Base-by-base conservation (phyloP, 2,113 vertebrate species). In the Platichthys stellatus region DNA sequence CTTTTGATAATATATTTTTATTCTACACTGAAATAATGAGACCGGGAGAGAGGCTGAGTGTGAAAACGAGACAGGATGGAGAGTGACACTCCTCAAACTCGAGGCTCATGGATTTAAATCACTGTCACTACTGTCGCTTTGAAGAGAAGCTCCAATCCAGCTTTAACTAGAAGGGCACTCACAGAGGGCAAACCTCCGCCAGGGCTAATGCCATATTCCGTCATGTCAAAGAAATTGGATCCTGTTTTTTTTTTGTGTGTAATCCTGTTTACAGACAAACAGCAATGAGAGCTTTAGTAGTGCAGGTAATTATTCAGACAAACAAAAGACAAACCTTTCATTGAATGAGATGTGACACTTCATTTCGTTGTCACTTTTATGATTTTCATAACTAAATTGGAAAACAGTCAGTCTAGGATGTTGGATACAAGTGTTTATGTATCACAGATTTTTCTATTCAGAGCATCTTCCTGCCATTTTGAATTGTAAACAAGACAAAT, bases 381-480 rank as follows among this genome's bases (percentile, higher is more conserved):
- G 28, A 31, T 31, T 31, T 31, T 31, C 38, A 40, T 40, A 8
- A 40, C 38, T 40, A 40, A 40, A 40, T 40, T 40, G 38, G 38
- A 40, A 43, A 43, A 12, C 40, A 11, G 40, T 31, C 28, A 54
- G 51, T 40, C 5, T 20, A 54, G 51, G 5, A 21, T n/a, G 51
- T 49, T 49, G 15, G 20, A 53, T 53, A 18, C 51, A 53, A 4
- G 6, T 81, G 54, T 83, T 28, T 77, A 64, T 75, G 60, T 75
- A 43, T 21, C 6, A 21, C 9, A 11, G 2, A 9, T 26, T 13
- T 75, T 31, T 81, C 13, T 67, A 80, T 69, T 84, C 84, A 65
- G 86, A 75, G 45, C 53, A 31, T 9, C 80, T 76, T 81, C 61
- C 20, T 38, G 47, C 70, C 23, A 15, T 64, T 63, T 59, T 40